Evolutionary conservation across 2,113 vertebrate species (phyloP), one percentile per base, ranked within the genome.

Genomic region (Dipodomys stephensi): DNA sequence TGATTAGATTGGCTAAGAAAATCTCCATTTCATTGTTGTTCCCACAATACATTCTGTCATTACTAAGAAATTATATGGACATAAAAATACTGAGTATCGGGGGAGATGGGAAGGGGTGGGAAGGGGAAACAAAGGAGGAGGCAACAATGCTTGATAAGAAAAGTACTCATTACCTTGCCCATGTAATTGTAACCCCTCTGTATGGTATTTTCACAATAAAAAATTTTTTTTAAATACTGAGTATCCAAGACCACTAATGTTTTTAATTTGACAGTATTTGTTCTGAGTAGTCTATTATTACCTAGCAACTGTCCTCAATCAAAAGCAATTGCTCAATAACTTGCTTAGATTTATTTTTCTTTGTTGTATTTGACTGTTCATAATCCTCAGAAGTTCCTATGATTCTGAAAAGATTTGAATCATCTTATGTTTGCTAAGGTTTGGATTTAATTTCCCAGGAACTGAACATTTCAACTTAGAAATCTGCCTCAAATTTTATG

Each of bases 221-320:
- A 39, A 39, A 6, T 4, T 39, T 39, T 39, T 39, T 39, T 39
- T 39, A 88, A 82, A 77, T 74, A 79, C 16, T 68, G 72, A 69
- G 18, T 79, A 19, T 20, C 87, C 83, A 30, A 79, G 16, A 68
- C 3, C 35, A 88, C 25, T 72, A 53, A 23, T 79, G 39, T 64
- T 83, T 84, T 80, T 65, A 77, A 92, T 74, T 92, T 92, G 49
- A 25, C 65, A 90, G 18, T 68, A 57, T 39, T 79, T 83, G 39
- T 81, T 78, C 76, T 88, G 35, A 69, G 44, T 44, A 28, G 11
- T 39, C 30, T 87, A 30, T 92, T 78, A 87, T 83, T 83, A 79
- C 6, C 4, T 78, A 46, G 62, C 30, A 94, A 77, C 7, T 30
- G 10, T 76, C 76, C 18, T 72, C 32, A 60, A 13, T 19, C 44